Base-by-base conservation (phyloP, 37 sponge, comb jelly and placozoan species). In the Tethya wilhelma region DNA sequence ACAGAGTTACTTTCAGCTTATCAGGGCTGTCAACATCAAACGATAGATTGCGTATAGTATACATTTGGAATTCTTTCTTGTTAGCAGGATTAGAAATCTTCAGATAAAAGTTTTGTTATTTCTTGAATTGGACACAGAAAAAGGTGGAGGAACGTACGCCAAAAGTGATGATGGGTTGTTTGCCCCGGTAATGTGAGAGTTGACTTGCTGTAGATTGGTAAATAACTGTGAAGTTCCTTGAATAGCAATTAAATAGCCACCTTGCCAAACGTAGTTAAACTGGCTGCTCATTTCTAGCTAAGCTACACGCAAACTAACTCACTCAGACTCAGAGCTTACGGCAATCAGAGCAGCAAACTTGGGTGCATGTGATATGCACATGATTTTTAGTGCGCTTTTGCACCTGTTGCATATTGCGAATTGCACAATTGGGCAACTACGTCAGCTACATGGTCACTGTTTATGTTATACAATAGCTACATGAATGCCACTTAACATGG, bases 191-290 rank as follows among this genome's bases (percentile, higher is more conserved):
- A 14, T 9, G 14, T 14, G 14, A 14, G 53, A 14, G 53, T 49
- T 49, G 53, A 49, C 53, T 49, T 9, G 53, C 53, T 49, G 53
- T 9, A 14, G 53, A 9, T 49, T 49, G 9, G 53, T 19, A 49
- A 19, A 14, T 19, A 49, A 49, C 53, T 49, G 53, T 49, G 53
- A 14, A 49, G 53, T 14, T 49, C 14, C 14, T 49, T 49, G 53
- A 49, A 49, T 14, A 49, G 53, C 14, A 14, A 14, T 9, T 49
- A 49, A 49, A 49, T 49, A 49, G 53, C 53, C 53, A 49, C 53
- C 53, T 49, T 49, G 53, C 53, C 53, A 49, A 49, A 49, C 53
- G 53, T 49, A 49, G 53, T 49, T 49, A 49, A 49, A 49, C 53
- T 49, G 53, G 14, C 14, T 49, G 53, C 14, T 14, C 53, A 49